Evolutionary conservation across 2,113 vertebrate genomes (phyloP), one percentile per base, ranked within the genome.

Genomic region (Festucalex cinctus): DNA sequence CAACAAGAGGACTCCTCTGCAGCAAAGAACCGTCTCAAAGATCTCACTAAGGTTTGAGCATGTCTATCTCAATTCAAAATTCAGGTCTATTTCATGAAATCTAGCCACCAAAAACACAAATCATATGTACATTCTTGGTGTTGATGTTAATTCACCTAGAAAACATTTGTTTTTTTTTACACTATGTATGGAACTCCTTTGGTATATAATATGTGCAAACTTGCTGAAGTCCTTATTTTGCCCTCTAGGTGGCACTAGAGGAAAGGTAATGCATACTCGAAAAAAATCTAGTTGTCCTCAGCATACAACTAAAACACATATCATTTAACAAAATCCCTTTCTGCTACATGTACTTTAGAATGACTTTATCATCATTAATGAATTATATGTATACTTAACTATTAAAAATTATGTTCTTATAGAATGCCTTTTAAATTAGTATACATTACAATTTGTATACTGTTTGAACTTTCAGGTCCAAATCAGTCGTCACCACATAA

Each of bases 1-100:
- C 94, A 97, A 75, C 94, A 98, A 77, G 95, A 97, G 68, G 95
- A 95, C 0, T 75, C 85, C 0, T 83, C 92, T 3, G 91, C 87
- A 1, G 93, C 91, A 69, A 96, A 88, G 86, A 95, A 91, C 83
- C 94, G 93, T 54, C 88, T 95, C 51, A 85, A 94, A 71, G 96
- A 98, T 39, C 87, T 98, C 60, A 91, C 87, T 63, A 97, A 97
- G 95, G 96, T 96, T 72, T 63, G 79, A 61, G 19, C 24, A 36
- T 41, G 24, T 37, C 26, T 12, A 36, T 28, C 9, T 35, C 6
- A 26, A 26, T 1, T 22, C 20, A 51, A 2, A 51, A 9, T 51
- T 51, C n/a, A 51, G 28, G n/a, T 51, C 22, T n/a, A n/a, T 20
- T n/a, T 6, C 10, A n/a, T 3, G 4, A 9, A n/a, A 8, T 51